A percentile compares a stretch with the other conserved stretches of the same genome.
phyloP scores from a whole-genome alignment of 1,140 invertebrate species.

The Drosophila leontia region DNA sequence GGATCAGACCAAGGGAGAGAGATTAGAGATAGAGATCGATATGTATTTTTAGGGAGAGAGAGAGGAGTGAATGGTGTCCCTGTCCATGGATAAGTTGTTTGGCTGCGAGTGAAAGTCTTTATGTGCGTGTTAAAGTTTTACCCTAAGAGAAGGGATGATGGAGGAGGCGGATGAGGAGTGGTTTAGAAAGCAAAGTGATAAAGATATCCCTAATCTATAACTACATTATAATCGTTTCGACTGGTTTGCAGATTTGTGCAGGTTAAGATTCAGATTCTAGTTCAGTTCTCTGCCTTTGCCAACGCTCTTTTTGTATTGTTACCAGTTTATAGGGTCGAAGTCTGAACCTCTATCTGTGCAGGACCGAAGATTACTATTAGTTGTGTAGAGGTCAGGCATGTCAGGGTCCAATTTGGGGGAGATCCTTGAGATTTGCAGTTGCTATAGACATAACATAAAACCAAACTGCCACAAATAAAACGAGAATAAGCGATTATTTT shows the following conservation, averaged over 20 bases:
- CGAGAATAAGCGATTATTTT: conserved; percentile 40
- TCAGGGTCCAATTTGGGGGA: conserved; percentile 21
- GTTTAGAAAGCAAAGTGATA: conserved; percentile 75
- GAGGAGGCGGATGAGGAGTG: conserved; percentile 1
- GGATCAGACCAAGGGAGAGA: conserved; percentile 53
- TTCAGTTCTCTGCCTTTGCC: conserved; percentile 39
- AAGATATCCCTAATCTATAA: conserved; percentile 50
- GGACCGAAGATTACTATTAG: conserved; percentile 41
- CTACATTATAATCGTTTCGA: conserved; percentile 45
- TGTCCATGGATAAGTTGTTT: conserved; percentile 31
- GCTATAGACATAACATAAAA: conserved; percentile 26
- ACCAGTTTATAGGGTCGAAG: conserved; percentile 15
- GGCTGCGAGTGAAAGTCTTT: conserved; percentile 50
- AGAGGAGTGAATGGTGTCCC: conserved; percentile 9
- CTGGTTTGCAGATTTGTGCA: conserved; percentile 35
- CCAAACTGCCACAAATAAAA: conserved; percentile 65
- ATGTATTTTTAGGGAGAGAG: conserved; percentile 53
- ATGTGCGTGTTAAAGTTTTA: conserved; percentile 71
- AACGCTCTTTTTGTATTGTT: conserved; percentile 25
- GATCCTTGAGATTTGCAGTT: conserved; percentile 27
- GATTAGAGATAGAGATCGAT: conserved; percentile 54
- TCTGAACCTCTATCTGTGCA: conserved; percentile 15
- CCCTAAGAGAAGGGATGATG: conserved; percentile 18
- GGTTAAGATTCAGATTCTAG: conserved; percentile 33
- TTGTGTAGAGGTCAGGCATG: conserved; percentile 41